Percentiles rank a stretch among this genome's conserved stretches.
Conservation (phyloP, 2,888 invertebrate species). For the Himalopsyche anomala region DNA sequence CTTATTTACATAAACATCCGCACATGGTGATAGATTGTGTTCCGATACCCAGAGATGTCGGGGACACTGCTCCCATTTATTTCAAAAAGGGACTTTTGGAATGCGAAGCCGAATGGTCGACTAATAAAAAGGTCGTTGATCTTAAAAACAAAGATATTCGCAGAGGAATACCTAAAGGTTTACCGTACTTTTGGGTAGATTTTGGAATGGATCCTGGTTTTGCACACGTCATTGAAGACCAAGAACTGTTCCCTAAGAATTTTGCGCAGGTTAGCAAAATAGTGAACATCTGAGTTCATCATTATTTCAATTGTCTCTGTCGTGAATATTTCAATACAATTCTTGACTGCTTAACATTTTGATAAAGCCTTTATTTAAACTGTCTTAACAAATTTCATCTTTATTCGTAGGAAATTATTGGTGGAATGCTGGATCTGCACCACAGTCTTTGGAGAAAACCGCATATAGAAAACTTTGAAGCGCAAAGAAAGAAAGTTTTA, state of each 20-base stretch:
- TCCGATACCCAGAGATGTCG: conserved; percentile 88
- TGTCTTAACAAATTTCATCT: conserved; percentile 12
- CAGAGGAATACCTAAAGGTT: conserved; percentile 90
- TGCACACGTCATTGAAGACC: conserved; percentile 98
- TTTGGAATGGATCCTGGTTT: conserved; percentile 95
- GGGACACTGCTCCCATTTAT: conserved; percentile 94
- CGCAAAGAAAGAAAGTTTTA: conserved; percentile 85
- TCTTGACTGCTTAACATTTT: no score
- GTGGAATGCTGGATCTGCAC: conserved; percentile 94
- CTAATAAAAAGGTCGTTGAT: conserved; percentile 89
- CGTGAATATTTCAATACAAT: no score
- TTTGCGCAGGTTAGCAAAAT: conserved; percentile 87
- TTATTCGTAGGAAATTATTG: conserved; percentile 88
- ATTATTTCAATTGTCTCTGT: no score
- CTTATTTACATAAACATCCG: conserved; percentile 83
- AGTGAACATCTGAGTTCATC: no score
- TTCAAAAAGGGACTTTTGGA: conserved; percentile 98
- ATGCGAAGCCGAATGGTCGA: conserved; percentile 95
- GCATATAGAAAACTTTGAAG: conserved; percentile 83
- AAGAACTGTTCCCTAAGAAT: conserved; percentile 87
- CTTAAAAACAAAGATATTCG: conserved; percentile 83
- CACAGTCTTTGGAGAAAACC: conserved; percentile 91
- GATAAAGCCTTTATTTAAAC: no score
- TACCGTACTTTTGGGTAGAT: conserved; percentile 96
- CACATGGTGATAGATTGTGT: conserved; percentile 95